phyloP scores from a whole-genome alignment of 2,797 vertebrate genomes.

The Anolis apletophallus region DNA sequence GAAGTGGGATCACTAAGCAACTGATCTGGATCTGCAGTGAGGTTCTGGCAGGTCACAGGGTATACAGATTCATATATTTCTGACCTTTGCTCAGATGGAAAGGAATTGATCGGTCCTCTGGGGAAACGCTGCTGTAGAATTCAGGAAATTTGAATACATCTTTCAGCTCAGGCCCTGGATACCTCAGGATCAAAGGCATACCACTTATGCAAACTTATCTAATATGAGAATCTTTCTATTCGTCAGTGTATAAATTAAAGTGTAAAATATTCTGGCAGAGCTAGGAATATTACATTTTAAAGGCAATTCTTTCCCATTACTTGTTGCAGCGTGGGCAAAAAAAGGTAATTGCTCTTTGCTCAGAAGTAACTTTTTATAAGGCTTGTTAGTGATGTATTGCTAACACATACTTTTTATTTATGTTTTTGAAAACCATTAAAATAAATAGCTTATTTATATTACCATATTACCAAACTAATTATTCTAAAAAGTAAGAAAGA shows the following conservation, averaged over 20 bases:
- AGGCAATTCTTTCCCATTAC: background rate
- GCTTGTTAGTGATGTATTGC: background rate
- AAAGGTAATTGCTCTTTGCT: background rate
- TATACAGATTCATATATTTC: background rate
- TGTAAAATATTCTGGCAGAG: background rate
- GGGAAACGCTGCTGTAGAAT: background rate
- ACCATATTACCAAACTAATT: too few species aligned
- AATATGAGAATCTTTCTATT: background rate
- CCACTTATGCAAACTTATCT: background rate
- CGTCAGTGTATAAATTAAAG: background rate
- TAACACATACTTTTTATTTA: background rate
- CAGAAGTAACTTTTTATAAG: background rate
- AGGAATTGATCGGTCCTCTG: background rate
- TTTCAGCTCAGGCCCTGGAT: background rate
- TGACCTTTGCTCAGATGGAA: background rate
- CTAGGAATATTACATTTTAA: background rate
- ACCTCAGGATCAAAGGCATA: background rate
- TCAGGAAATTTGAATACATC: background rate
- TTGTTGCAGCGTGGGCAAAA: background rate
- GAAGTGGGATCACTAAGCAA: conserved; percentile 28
- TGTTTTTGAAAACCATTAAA: background rate
- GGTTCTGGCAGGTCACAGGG: background rate
- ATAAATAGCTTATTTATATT: background rate
- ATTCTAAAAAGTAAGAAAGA: background rate
- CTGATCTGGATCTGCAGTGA: conserved; percentile 1